These are phyloP conservation scores for Tenrec ecaudatus DNA, from an alignment of 2,113 vertebrate genomes.

Conservation along the genomic window DNA sequence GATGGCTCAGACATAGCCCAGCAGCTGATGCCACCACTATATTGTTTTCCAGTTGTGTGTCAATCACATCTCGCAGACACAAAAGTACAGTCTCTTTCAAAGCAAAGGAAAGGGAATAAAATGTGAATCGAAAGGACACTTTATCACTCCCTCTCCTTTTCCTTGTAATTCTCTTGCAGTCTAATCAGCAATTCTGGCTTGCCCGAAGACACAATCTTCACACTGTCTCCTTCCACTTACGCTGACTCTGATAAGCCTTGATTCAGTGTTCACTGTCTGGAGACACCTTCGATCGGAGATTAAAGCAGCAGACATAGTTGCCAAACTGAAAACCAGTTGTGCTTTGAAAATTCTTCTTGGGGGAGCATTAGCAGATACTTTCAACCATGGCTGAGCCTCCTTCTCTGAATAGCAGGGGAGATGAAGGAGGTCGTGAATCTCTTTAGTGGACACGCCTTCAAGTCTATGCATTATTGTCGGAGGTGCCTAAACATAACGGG, in stretches of 20 bases:
- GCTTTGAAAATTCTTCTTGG: conserved; percentile 25
- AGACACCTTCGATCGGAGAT: not conserved
- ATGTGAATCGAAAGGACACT: not conserved
- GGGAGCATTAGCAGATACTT: not conserved
- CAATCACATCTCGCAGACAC: not conserved
- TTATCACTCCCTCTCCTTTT: not conserved
- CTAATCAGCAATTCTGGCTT: not conserved
- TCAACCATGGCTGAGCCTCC: not conserved
- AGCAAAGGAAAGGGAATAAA: not conserved
- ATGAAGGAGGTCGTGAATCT: not conserved
- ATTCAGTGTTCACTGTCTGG: not conserved
- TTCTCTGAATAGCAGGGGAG: not conserved
- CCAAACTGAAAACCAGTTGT: not conserved
- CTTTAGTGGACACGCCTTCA: not conserved
- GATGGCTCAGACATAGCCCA: not conserved
- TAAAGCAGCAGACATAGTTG: not conserved
- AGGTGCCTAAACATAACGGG: not conserved
- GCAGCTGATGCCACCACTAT: not conserved
- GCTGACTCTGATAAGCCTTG: not conserved
- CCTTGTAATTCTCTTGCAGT: not conserved
- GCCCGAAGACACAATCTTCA: not conserved
- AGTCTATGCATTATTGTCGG: not conserved
- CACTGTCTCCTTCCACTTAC: not conserved
- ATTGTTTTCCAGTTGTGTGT: not conserved
- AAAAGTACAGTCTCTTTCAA: not conserved